Base-by-base conservation (phyloP, 2,113 vertebrate species). In the Colistium nudipinnis region DNA sequence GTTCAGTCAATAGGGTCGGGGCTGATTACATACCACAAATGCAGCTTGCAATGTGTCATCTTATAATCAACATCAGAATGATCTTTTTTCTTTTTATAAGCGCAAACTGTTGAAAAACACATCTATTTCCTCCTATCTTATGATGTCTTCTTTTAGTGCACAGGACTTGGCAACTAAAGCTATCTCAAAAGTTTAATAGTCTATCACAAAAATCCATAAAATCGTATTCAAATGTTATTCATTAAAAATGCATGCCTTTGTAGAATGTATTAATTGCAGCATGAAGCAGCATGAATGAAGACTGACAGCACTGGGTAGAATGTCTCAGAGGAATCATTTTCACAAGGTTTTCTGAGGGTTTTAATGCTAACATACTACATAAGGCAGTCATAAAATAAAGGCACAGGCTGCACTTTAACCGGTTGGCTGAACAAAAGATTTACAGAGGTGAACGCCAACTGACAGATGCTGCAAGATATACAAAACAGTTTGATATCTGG, bases 381-480 rank as follows among this genome's bases (percentile, higher is more conserved):
- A 87, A 87, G 87, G 82, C 87, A 85, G 68, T 74, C 48, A 82
- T 81, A 63, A 62, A 82, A 35, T 33, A 35, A 89, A 90, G 87
- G 88, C 88, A 90, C 87, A 55, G 57, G 53, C 24, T 78, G 60
- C 55, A 55, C 33, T 65, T 70, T 0, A 66, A 74, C 39, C 33
- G 44, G 0, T 41, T 12, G 3, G 8, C 19, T 35, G 17, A 60
- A 20, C 25, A 28, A 53, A 16, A 63, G n/a, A n/a, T 27, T n/a
- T n/a, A 45, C 28, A 12, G 49, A 2, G 7, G 47, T 1, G 35
- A 69, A 8, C 17, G 33, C 8, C 1, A 22, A 39, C 7, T 1
- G 27, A 79, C 16, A 33, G 19, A 72, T 51, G 36, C 19, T 3
- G 24, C 8, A 11, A 64, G 47, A 66, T 9, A 66, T 9, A 41